Evolutionary conservation across 2,797 vertebrate species (phyloP), one percentile per base, ranked within the genome.

Genomic region (Simalia tracyae): DNA sequence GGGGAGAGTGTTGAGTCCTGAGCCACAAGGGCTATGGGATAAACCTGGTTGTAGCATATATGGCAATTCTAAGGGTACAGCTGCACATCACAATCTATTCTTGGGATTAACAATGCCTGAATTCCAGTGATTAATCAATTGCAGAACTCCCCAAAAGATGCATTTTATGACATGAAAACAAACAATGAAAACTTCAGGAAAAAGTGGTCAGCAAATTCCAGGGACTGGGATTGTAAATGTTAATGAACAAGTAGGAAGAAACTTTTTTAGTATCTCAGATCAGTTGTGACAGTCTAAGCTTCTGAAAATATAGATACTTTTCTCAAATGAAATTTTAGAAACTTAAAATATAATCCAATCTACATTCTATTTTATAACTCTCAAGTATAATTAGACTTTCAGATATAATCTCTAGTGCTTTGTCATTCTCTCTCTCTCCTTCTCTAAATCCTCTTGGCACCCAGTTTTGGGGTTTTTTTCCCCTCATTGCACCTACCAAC

Each of bases 401-500:
- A 50, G 42, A 84, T n/a, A 84, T 8, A n/a, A 63, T 61, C 15
- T 28, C 66, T 60, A 89, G 36, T 26, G 15, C 84, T 66, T 56
- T 86, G 31, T 56, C 60, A 36, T 31, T 54, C 46, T 90, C 66
- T 84, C 81, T 64, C 46, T 88, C 54, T 87, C 85, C 68, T 15
- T 84, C 63, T 66, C 57, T 63, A 56, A 11, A 14, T 76, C 64
- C n/a, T 88, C 17, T 26, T 42, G 24, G 28, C 26, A 56, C 36
- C 64, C 50, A 50, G 15, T 17, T 68, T 89, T 68, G 54, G 91
- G 50, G 31, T 7, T 54, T 3, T 17, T 88, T 7, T 86, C 59
- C 0, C 56, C 60, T 36, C 88, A 57, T 2, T 12, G 88, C 22
- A 64, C 28, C 92, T 88, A 66, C 88, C 91, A 93, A 93, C 95